Conservation (phyloP, 2,113 vertebrate species). For the Platichthys stellatus region DNA sequence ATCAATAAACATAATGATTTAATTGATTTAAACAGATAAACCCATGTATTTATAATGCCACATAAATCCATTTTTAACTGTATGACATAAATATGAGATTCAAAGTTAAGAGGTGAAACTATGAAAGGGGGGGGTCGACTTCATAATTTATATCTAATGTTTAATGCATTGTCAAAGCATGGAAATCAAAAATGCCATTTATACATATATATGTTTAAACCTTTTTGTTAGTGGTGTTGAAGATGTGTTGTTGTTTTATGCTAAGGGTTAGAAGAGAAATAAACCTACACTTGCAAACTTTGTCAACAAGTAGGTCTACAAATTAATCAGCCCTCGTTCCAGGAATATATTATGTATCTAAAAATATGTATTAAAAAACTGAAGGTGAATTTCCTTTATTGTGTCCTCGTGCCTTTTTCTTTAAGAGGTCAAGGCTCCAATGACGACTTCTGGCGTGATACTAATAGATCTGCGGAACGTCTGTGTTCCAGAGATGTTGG, state of each 20-base stretch:
- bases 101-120: conserved; percentile 8
- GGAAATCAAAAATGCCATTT: not conserved
- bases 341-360: not conserved
- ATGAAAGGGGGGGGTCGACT: not conserved
- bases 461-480: not conserved
- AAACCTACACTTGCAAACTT: not conserved
- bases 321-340: not conserved
- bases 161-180: conserved; percentile 4
- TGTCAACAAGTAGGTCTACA: conserved; percentile 1
- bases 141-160: conserved; percentile 40
- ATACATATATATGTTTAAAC: not conserved
- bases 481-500: not conserved
- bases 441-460: not conserved
- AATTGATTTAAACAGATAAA: conserved; percentile 12
- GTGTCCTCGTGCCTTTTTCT: not conserved
- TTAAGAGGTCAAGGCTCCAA: not conserved
- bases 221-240: not conserved
- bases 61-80: not conserved
- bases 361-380: not conserved
- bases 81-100: conserved; percentile 32
- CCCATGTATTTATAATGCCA: not conserved
- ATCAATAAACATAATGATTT: not conserved
- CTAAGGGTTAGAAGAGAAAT: not conserved
- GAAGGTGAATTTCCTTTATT: not conserved
- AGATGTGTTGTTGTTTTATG: not conserved